These are phyloP conservation scores for Amphipyra berbera DNA, from an alignment of 2,888 invertebrate species.

Conservation along the genomic window DNA sequence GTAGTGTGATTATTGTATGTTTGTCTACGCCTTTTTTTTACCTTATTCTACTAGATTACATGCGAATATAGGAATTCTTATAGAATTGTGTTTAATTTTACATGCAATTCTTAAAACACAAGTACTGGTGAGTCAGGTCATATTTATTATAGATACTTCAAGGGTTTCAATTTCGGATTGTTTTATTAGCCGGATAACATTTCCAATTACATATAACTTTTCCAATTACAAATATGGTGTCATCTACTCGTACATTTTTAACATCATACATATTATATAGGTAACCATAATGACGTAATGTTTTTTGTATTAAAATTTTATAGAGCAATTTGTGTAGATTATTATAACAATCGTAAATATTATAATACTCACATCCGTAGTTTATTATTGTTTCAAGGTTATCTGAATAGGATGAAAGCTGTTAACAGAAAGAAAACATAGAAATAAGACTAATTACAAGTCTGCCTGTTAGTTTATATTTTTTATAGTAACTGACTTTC, in stretches of 20 bases:
- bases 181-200: too few species aligned
- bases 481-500: too few species aligned
- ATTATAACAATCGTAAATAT: constrained; percentile 2
- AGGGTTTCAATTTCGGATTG: background rate
- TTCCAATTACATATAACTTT: too few species aligned
- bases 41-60: constrained; percentile 1
- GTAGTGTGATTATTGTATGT: constrained; percentile 21
- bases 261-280: too few species aligned
- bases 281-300: too few species aligned
- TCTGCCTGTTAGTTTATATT: too few species aligned
- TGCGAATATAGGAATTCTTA: constrained; percentile 11
- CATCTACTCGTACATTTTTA: background rate
- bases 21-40: constrained; percentile 12
- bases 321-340: constrained; percentile 18
- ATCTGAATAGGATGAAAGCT: background rate
- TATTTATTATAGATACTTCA: background rate
- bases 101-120: too few species aligned
- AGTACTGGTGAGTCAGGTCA: background rate
- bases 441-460: too few species aligned
- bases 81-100: background rate
- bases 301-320: background rate
- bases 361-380: constrained; percentile 17
- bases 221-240: too few species aligned
- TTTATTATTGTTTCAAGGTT: constrained; percentile 7
- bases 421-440: too few species aligned